Base-by-base conservation (phyloP, 1,140 invertebrate species). In the Copidosoma floridanum region DNA sequence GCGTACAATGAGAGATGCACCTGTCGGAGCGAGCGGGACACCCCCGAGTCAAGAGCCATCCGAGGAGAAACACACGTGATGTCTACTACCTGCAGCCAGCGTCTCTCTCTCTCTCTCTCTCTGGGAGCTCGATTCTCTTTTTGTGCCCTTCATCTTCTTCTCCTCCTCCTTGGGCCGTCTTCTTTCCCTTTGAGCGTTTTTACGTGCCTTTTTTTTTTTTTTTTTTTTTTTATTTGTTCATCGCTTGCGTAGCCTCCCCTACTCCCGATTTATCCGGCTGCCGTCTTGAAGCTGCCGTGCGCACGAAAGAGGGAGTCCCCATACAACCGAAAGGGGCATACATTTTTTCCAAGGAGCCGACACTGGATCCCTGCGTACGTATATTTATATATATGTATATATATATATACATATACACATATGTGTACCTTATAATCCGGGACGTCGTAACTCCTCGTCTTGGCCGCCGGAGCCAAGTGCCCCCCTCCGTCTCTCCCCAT, bases 21-120 rank as follows among this genome's bases (percentile, higher is more conserved):
- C 63, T 65, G 63, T 65, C 54, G 46, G 37, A 55, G 57, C 21
- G 26, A 46, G 41, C 51, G 44, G 38, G 40, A 48, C 50, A 55
- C 38, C 57, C 56, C 51, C 35, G 23, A 58, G 57, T 58, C 57
- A 51, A 51, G 57, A 58, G n/a, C 12, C 26, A 21, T 29, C 32
- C 16, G 14, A 18, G 35, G 26, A 27, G 43, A 46, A 44, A 46
- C 20, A 14, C 4, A n/a, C n/a, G n/a, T n/a, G n/a, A n/a, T n/a
- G n/a, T n/a, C n/a, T n/a, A n/a, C n/a, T n/a, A n/a, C n/a, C n/a
- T n/a, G n/a, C n/a, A n/a, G n/a, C n/a, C n/a, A n/a, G n/a, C n/a
- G n/a, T n/a, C n/a, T n/a, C n/a, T n/a, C n/a, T n/a, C n/a, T n/a
- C n/a, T n/a, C n/a, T n/a, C n/a, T n/a, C n/a, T n/a, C n/a, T n/a